phyloP scores from a whole-genome alignment of 2,113 vertebrate species.

The Hyla sarda region DNA sequence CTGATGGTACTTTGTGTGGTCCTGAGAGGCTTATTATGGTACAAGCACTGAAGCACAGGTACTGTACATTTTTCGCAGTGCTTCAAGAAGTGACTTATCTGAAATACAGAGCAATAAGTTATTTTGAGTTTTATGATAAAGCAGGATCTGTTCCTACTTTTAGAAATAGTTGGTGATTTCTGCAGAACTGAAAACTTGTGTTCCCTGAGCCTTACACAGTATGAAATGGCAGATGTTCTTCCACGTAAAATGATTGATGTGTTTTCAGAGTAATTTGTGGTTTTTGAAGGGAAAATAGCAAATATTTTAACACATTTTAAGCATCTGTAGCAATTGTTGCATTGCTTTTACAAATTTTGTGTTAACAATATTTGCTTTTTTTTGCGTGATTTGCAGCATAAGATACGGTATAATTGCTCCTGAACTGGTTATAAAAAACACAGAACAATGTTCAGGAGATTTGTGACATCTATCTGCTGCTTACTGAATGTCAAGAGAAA shows the following conservation, averaged over 20 bases:
- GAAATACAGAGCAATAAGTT: neutral
- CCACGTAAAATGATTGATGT: slow-evolving; percentile 34
- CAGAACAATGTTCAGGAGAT: neutral
- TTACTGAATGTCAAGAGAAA: neutral
- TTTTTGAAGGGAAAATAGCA: slow-evolving; percentile 33
- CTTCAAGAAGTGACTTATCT: neutral
- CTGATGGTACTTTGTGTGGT: neutral
- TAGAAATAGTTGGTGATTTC: neutral
- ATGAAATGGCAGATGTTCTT: slow-evolving; percentile 36
- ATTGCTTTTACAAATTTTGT: neutral
- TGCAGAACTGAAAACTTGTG: neutral
- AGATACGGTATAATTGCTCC: neutral
- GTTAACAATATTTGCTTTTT: slow-evolving; percentile 22
- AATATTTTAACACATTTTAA: slow-evolving; percentile 35
- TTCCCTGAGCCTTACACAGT: slow-evolving; percentile 12
- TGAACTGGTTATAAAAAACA: neutral
- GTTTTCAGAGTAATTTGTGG: slow-evolving; percentile 26
- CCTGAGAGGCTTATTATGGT: neutral
- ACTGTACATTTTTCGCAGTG: neutral
- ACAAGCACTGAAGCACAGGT: neutral
- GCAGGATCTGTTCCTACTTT: neutral
- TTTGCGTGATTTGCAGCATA: neutral
- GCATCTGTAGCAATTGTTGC: slow-evolving; percentile 30
- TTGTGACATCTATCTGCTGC: neutral
- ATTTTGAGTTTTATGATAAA: slow-evolving; percentile 6